Percentiles rank a stretch among this genome's conserved stretches.
These are phyloP conservation scores for Manacus vitellinus DNA, from an alignment of 2,113 vertebrate genomes.

Conservation along the genomic window DNA sequence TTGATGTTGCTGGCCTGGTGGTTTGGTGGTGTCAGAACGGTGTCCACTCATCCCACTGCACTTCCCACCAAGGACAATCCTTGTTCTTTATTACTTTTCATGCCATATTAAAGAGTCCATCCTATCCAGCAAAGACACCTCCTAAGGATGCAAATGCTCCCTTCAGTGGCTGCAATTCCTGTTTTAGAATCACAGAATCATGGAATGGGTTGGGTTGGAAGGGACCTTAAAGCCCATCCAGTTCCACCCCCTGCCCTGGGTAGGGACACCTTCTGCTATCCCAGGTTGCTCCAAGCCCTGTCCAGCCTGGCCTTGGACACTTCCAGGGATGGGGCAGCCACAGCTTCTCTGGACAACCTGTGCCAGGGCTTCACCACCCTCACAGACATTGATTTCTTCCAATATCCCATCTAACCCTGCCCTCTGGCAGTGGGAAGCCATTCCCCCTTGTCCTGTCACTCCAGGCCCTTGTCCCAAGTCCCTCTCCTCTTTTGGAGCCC, in stretches of 20 bases:
- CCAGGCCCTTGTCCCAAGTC: not conserved
- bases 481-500: not conserved
- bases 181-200: not conserved
- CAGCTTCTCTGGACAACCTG: not conserved
- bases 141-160: not conserved
- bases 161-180: not conserved
- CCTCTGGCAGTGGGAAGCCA: not conserved
- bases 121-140: not conserved
- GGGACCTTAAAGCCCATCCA: not conserved
- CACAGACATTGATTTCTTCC: not conserved
- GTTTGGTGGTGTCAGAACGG: not conserved
- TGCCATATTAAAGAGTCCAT: not conserved
- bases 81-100: not conserved
- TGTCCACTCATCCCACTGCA: not conserved
- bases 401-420: not conserved
- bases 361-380: not conserved
- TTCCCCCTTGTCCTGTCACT: not conserved
- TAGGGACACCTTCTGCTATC: not conserved
- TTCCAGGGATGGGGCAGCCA: not conserved
- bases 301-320: not conserved
- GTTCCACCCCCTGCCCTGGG: not conserved
- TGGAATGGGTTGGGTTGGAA: not conserved
- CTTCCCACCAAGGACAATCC: not conserved
- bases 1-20: not conserved
- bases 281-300: not conserved